phyloP scores from a whole-genome alignment of 1,140 invertebrate species.

The Zaprionus taronus region DNA sequence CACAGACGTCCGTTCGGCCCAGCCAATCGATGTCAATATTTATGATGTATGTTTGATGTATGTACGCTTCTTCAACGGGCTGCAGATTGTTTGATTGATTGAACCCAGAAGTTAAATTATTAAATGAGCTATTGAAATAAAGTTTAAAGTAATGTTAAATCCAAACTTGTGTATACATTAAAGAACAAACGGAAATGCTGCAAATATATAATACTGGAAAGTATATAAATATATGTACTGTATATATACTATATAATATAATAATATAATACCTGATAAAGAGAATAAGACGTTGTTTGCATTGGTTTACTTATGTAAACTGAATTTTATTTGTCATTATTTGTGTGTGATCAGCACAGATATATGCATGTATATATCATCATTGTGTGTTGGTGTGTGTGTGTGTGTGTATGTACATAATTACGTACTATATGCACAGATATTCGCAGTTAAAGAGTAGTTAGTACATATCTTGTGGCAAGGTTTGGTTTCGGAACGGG shows the following conservation, averaged over 20 bases:
- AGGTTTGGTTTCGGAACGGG: not conserved
- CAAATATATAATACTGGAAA: too few relatives aligned
- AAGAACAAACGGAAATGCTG: too few relatives aligned
- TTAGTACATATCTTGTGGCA: not conserved
- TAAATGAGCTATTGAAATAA: conserved; percentile 24
- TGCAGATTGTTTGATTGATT: conserved; percentile 3
- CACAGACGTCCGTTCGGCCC: conserved; percentile 11
- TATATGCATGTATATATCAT: not conserved
- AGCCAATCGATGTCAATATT: conserved; percentile 31
- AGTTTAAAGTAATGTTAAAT: conserved; percentile 16
- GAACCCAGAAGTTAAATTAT: conserved; percentile 33
- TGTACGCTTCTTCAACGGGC: not conserved
- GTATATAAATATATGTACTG: too few relatives aligned
- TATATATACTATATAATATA: too few relatives aligned
- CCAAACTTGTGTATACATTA: not conserved
- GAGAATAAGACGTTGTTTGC: conserved; percentile 10
- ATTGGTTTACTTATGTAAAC: conserved; percentile 38
- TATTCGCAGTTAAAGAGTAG: conserved; percentile 5
- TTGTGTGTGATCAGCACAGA: conserved; percentile 12
- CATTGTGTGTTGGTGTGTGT: not conserved
- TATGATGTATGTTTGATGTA: conserved; percentile 22
- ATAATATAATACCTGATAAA: not conserved
- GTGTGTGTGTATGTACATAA: conserved; percentile 18
- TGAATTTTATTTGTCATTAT: conserved; percentile 40
- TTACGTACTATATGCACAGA: conserved; percentile 31